Evolutionary conservation across 2,888 invertebrate species (phyloP).

Genomic region (Noctuana brunneofusca): DNA sequence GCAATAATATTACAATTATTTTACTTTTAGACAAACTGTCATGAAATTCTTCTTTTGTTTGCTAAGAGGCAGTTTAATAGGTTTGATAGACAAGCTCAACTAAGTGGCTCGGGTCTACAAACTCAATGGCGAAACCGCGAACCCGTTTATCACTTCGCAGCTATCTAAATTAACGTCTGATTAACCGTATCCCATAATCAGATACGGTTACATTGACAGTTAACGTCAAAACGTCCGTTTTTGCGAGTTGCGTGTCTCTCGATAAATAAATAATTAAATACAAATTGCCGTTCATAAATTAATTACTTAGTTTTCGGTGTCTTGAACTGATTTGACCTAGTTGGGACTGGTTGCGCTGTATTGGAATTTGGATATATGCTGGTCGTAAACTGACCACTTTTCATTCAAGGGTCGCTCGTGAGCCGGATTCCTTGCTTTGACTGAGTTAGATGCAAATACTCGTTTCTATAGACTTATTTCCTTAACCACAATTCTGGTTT

Average conservation of each 20-base stretch:
- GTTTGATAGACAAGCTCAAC: no score
- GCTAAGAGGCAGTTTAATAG: no score
- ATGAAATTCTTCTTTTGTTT: no score
- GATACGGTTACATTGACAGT: conserved; percentile 12
- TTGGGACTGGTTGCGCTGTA: conserved; percentile 21
- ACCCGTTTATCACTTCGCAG: not conserved
- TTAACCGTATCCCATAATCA: conserved; percentile 3
- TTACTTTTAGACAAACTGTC: no score
- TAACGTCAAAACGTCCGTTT: conserved; percentile 6
- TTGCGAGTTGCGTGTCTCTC: conserved; percentile 12
- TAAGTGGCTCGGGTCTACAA: not conserved
- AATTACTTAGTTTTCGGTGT: conserved; percentile 24
- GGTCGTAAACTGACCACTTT: conserved; percentile 21
- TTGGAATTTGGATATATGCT: conserved; percentile 16
- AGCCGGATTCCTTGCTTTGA: conserved; percentile 24
- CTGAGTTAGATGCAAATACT: not conserved
- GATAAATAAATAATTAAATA: conserved; percentile 9
- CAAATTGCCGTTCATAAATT: conserved; percentile 30
- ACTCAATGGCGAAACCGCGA: not conserved
- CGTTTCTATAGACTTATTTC: no score
- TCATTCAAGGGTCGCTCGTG: conserved; percentile 18
- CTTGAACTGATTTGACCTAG: conserved; percentile 27
- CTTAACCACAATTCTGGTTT: no score
- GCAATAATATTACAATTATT: no score
- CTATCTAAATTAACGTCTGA: conserved; percentile 15